phyloP scores from a whole-genome alignment of 2,888 invertebrate species.

The Scaptomyza caliginosa region DNA sequence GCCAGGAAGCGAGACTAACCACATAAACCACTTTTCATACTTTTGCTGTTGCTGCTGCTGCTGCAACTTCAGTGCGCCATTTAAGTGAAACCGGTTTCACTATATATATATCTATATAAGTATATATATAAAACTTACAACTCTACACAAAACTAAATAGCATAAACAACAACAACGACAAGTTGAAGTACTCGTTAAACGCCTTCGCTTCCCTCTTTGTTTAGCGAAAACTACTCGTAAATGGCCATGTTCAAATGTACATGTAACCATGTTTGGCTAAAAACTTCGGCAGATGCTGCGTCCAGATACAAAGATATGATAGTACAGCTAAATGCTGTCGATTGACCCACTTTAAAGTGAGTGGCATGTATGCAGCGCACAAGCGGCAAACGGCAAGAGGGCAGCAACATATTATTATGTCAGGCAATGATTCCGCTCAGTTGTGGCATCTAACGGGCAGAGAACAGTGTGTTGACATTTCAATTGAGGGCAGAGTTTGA shows the following conservation, averaged over 20 bases:
- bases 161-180: slow-evolving; percentile 8
- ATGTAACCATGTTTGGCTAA: slow-evolving; percentile 53
- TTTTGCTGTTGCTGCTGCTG: slow-evolving; percentile 19
- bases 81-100: slow-evolving; percentile 64
- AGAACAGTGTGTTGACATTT: slow-evolving; percentile 63
- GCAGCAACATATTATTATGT: slow-evolving; percentile 59
- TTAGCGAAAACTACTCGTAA: slow-evolving; percentile 47
- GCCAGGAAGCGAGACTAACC: slow-evolving; percentile 66
- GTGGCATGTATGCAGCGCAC: slow-evolving; percentile 8
- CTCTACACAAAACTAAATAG: slow-evolving; percentile 23
- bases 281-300: slow-evolving; percentile 57
- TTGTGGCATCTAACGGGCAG: slow-evolving; percentile 40
- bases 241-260: slow-evolving; percentile 64
- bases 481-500: slow-evolving; percentile 66
- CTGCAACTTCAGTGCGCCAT: slow-evolving; percentile 60
- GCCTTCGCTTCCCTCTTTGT: slow-evolving; percentile 3
- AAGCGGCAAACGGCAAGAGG: slow-evolving; percentile 19
- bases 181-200: slow-evolving; percentile 17
- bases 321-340: slow-evolving; percentile 65
- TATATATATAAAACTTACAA: slow-evolving; percentile 16
- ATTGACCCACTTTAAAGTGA: slow-evolving; percentile 70
- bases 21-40: slow-evolving; percentile 67
- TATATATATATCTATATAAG: neutral
- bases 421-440: slow-evolving; percentile 42
- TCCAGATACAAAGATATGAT: slow-evolving; percentile 47